These are phyloP conservation scores for Lepus americanus DNA, from an alignment of 2,113 vertebrate genomes.

Conservation along the genomic window DNA sequence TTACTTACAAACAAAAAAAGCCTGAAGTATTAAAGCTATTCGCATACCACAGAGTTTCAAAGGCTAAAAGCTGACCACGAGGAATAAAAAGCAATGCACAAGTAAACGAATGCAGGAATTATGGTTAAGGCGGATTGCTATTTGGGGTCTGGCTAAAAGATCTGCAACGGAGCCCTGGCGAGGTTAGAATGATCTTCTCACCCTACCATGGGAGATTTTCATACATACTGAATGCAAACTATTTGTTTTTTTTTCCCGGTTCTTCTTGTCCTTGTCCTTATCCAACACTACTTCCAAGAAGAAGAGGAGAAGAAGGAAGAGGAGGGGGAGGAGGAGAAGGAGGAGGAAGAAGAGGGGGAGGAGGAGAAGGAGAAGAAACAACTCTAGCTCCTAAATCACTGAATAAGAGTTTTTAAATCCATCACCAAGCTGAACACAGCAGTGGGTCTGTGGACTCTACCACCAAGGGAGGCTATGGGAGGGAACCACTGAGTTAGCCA, in stretches of 20 bases:
- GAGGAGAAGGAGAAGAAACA: neutral
- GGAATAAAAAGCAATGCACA: conserved; percentile 79
- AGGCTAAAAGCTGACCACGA: conserved; percentile 79
- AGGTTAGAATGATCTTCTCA: conserved; percentile 69
- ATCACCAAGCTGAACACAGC: neutral
- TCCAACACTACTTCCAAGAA: conserved; percentile 47
- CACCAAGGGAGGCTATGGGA: neutral
- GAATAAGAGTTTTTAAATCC: conserved; percentile 15
- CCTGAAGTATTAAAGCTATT: conserved; percentile 73
- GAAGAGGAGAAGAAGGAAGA: too few relatives aligned
- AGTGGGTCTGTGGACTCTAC: neutral
- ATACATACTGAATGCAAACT: conserved; percentile 61
- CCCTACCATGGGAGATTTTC: conserved; percentile 43
- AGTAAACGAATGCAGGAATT: conserved; percentile 81
- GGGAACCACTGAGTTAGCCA: neutral
- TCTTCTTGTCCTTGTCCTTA: conserved; percentile 56
- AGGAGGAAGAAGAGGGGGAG: too few relatives aligned
- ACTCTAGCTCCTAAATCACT: neutral
- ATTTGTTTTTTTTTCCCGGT: conserved; percentile 67
- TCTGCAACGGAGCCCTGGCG: conserved; percentile 68
- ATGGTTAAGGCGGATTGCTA: conserved; percentile 74
- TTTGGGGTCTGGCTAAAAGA: conserved; percentile 76
- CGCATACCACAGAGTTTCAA: conserved; percentile 82
- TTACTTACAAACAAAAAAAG: conserved; percentile 53
- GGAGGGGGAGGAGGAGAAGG: too few relatives aligned